Conservation (phyloP, 1,140 invertebrate genomes). For the Penaeus vannamei region DNA sequence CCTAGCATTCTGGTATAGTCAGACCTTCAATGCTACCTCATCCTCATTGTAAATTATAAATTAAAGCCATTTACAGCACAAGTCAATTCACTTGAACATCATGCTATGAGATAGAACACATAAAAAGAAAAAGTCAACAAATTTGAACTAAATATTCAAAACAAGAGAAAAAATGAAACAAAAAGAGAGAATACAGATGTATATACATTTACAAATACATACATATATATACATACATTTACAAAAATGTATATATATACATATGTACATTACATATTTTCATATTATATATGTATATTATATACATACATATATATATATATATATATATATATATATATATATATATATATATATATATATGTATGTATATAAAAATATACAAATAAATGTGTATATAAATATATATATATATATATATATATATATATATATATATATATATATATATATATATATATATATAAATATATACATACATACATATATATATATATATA, state of each 20-base stretch:
- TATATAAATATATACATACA: constrained; percentile 9
- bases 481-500: background rate
- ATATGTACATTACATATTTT: too few relatives aligned
- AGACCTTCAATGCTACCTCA: too few relatives aligned
- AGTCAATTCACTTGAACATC: background rate
- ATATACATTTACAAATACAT: too few relatives aligned
- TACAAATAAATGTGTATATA: constrained; percentile 18
- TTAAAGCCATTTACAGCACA: constrained; percentile 27
- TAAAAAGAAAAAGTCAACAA: background rate
- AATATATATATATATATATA: constrained; percentile 32
- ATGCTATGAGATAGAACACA: constrained; percentile 6
- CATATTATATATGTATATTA: too few relatives aligned
- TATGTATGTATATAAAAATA: constrained; percentile 16
- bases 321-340: background rate
- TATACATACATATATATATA: too few relatives aligned
- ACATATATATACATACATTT: too few relatives aligned
- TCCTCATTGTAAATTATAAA: background rate
- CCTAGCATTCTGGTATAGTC: too few relatives aligned
- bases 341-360: constrained; percentile 9
- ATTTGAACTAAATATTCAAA: too few relatives aligned
- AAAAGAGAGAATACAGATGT: too few relatives aligned
- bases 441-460: background rate
- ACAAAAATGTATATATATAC: too few relatives aligned
- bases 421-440: constrained; percentile 29
- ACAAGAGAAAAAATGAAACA: too few relatives aligned